phyloP scores from a whole-genome alignment of 1,140 invertebrate species.

The Chionoecetes opilio region DNA sequence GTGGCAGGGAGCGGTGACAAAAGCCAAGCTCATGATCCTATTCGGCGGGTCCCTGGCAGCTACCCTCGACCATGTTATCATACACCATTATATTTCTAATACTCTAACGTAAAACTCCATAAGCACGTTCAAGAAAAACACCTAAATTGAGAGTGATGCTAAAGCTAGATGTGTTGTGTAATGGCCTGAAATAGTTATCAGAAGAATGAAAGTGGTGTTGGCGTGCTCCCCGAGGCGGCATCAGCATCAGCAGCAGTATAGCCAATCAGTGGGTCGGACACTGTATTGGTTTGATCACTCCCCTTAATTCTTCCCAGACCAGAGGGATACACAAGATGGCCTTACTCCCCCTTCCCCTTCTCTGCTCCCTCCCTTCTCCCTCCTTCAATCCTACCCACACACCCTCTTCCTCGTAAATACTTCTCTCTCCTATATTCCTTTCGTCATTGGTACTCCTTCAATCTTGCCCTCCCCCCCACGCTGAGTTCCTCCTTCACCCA shows the following conservation, averaged over 20 bases:
- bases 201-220: too few relatives aligned
- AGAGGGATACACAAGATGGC: neutral
- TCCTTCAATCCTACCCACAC: neutral
- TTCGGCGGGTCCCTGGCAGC: too few relatives aligned
- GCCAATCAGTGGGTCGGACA: neutral
- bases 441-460: too few relatives aligned
- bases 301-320: slow-evolving; percentile 28
- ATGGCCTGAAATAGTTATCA: too few relatives aligned
- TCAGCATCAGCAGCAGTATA: neutral
- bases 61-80: neutral
- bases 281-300: slow-evolving; percentile 20
- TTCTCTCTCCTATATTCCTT: neutral
- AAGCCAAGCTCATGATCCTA: slow-evolving; percentile 19
- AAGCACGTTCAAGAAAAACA: too few relatives aligned
- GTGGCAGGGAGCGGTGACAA: neutral
- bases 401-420: neutral
- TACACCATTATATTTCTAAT: neutral
- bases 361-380: neutral
- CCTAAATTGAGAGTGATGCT: too few relatives aligned
- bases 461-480: too few relatives aligned
- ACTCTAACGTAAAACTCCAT: neutral
- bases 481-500: neutral
- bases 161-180: too few relatives aligned
- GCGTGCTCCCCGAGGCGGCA: neutral
- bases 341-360: neutral